phyloP scores from a whole-genome alignment of 2,888 invertebrate genomes.

The Ephialtes manifestator region DNA sequence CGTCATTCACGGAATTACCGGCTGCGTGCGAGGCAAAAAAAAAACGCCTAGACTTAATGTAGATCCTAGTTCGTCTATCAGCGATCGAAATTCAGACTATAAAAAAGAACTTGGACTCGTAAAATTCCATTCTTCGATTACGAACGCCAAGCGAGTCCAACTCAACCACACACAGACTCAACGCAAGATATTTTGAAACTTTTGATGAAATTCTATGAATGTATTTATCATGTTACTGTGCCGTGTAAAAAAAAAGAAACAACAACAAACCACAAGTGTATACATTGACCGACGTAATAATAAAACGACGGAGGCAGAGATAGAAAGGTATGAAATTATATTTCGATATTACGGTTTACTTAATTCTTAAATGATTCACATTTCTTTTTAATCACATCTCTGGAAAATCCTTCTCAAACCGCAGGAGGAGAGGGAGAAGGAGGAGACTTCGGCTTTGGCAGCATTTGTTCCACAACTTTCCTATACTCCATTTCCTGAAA shows the following conservation, averaged over 20 bases:
- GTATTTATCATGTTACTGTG: slow-evolving; percentile 62
- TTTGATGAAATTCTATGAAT: slow-evolving; percentile 64
- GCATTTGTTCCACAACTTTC: background rate
- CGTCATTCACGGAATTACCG: background rate
- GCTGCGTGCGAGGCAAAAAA: background rate
- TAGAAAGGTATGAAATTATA: slow-evolving; percentile 25
- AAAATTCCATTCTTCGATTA: background rate
- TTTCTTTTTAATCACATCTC: background rate
- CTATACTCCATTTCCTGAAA: slow-evolving; percentile 33
- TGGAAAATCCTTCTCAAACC: background rate
- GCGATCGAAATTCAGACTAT: slow-evolving; percentile 12
- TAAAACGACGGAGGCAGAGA: slow-evolving; percentile 52
- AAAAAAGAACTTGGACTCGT: slow-evolving; percentile 1
- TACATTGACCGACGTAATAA: slow-evolving; percentile 62
- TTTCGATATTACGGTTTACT: background rate
- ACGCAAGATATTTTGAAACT: slow-evolving; percentile 58
- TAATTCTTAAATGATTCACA: background rate
- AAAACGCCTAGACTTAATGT: background rate
- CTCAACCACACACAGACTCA: background rate
- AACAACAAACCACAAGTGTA: slow-evolving; percentile 45
- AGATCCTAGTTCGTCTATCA: slow-evolving; percentile 20
- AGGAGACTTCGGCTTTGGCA: background rate
- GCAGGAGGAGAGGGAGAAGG: too few species aligned
- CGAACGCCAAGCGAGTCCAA: background rate
- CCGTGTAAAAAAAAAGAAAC: slow-evolving; percentile 41